phyloP scores from a whole-genome alignment of 2,888 invertebrate genomes.

The Thera britannica region DNA sequence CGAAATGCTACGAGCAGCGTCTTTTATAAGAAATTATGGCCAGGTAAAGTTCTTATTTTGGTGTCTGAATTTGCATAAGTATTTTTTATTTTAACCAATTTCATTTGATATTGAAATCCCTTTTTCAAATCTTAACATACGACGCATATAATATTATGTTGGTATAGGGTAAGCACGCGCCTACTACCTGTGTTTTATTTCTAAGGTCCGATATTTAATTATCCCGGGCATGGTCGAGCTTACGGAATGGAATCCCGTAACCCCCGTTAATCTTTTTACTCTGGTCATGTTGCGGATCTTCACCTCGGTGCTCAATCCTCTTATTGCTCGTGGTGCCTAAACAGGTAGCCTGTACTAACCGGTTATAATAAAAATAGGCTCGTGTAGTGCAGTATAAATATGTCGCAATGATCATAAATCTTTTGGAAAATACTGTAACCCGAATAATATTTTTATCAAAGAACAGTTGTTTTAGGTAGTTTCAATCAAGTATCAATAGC shows the following conservation, averaged over 20 bases:
- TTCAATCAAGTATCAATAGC: not conserved
- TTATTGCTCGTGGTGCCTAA: constrained; percentile 51
- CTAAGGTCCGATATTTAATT: constrained; percentile 21
- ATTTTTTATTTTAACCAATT: not conserved
- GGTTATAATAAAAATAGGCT: constrained; percentile 51
- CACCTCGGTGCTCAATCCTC: constrained; percentile 58
- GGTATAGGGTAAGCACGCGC: not conserved
- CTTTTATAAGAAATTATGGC: constrained; percentile 73
- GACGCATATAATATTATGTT: no score
- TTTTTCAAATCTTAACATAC: not conserved
- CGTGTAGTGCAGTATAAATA: constrained; percentile 26
- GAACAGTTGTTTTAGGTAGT: constrained; percentile 7
- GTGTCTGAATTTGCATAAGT: not conserved
- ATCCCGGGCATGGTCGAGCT: constrained; percentile 30
- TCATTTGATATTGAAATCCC: not conserved
- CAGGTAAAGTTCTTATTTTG: constrained; percentile 56
- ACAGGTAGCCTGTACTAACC: constrained; percentile 50
- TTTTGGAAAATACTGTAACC: constrained; percentile 10
- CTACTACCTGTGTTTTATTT: constrained; percentile 3
- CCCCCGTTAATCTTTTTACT: constrained; percentile 74
- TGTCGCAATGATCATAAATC: constrained; percentile 33
- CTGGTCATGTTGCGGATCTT: constrained; percentile 65
- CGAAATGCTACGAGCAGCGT: constrained; percentile 76
- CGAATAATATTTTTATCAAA: constrained; percentile 2
- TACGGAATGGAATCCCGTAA: constrained; percentile 66